Evolutionary conservation across 2,797 vertebrate genomes (phyloP), one percentile per base, ranked within the genome.

Genomic region (Atherinosoma microstoma): DNA sequence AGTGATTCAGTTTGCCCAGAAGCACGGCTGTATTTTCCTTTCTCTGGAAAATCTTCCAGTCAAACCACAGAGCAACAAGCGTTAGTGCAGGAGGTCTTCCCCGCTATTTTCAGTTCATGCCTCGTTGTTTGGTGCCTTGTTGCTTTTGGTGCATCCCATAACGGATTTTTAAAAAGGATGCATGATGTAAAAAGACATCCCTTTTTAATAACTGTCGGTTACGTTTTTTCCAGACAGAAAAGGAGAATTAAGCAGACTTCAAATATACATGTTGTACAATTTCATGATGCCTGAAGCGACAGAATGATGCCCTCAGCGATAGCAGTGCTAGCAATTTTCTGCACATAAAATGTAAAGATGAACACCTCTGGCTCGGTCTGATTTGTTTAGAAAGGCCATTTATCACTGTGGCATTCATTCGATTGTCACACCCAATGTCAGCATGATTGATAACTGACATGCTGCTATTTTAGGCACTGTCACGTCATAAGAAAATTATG

Each of bases 361-460:
- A 83, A 65, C 75, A 65, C 59, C 51, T 36, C 20, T 56, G 66
- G 77, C 77, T 74, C 82, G 76, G 79, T 70, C 57, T 82, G 69
- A 78, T 74, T 53, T 73, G 58, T 83, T 88, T 67, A 69, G 66
- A 80, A 64, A 83, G 58, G n/a, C 57, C 76, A 68, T 89, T 80
- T 42, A 86, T 92, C 81, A 80, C 42, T 5, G 15, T 57, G 64
- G 73, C 58, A 34, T 80, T 83, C 73, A 76, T 35, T 83, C 82
- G 2, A 72, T 51, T 70, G 76, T 83, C 86, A 75, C 72, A 69
- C 70, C 59, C 64, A n/a, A 36, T 58, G 75, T 85, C 85, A 83
- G 51, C 60, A 36, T 93, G 91, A 94, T 88, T 86, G 89, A 94
- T 92, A 24, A 65, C 85, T 87, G 85, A 80, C 73, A 51, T 22